Conservation (phyloP, 1,140 invertebrate species). For the Vanessa tameamea region DNA sequence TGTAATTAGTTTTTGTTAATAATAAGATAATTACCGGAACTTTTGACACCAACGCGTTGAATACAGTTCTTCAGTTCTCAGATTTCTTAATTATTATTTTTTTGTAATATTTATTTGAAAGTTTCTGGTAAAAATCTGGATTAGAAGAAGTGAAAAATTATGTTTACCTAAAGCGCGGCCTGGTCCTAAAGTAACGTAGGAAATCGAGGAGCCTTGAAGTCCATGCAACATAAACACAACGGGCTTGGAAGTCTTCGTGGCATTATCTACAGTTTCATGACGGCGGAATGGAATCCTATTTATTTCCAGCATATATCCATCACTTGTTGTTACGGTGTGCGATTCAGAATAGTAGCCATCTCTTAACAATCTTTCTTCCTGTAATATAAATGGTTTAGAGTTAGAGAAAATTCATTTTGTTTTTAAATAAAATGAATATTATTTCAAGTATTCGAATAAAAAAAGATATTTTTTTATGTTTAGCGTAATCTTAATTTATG, state of each 20-base stretch:
- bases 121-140: too few species aligned
- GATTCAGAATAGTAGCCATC: slow-evolving; percentile 39
- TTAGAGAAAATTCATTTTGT: neutral
- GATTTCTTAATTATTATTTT: too few species aligned
- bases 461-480: too few species aligned
- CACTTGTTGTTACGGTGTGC: slow-evolving; percentile 38
- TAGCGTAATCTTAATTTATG: too few species aligned
- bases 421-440: neutral
- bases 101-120: too few species aligned
- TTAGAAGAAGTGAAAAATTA: slow-evolving; percentile 1
- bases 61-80: too few species aligned
- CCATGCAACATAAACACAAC: slow-evolving; percentile 85
- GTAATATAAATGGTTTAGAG: slow-evolving; percentile 4
- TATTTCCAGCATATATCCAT: slow-evolving; percentile 48
- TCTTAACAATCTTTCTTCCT: slow-evolving; percentile 25
- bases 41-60: too few species aligned
- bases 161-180: slow-evolving; percentile 52
- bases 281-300: slow-evolving; percentile 42
- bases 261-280: slow-evolving; percentile 3
- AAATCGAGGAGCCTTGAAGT: slow-evolving; percentile 81
- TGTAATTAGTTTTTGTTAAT: too few species aligned
- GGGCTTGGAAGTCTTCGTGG: slow-evolving; percentile 45
- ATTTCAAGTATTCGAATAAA: neutral
- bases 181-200: slow-evolving; percentile 76
- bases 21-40: too few species aligned